phyloP scores from a whole-genome alignment of 1,140 invertebrate species.

The Muscidifurax raptorellus region DNA sequence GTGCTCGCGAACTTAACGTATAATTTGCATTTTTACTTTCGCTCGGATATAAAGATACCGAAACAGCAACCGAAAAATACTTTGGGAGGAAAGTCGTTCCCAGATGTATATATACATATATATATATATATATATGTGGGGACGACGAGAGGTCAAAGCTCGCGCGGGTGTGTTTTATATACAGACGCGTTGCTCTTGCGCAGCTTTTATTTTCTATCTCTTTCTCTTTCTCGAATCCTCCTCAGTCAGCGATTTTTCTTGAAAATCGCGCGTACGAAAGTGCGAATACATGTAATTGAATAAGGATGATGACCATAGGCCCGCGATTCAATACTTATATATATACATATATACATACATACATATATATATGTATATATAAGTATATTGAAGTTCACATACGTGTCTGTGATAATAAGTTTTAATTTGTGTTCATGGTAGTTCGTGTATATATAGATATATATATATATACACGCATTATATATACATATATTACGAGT shows the following conservation, averaged over 20 bases:
- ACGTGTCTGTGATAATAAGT: constrained; percentile 58
- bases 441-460: constrained; percentile 27
- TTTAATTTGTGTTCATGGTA: constrained; percentile 55
- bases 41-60: too few species aligned
- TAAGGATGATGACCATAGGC: background rate
- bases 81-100: too few species aligned
- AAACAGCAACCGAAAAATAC: background rate
- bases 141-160: constrained; percentile 2
- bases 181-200: background rate
- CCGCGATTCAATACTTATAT: constrained; percentile 38
- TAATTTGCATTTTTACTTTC: background rate
- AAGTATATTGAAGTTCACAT: constrained; percentile 50
- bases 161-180: background rate
- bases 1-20: background rate
- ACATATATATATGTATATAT: constrained; percentile 37
- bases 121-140: too few species aligned
- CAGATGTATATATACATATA: too few species aligned
- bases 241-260: background rate
- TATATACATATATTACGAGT: constrained; percentile 1
- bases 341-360: constrained; percentile 31
- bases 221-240: background rate
- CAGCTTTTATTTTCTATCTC: background rate
- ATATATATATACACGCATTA: background rate
- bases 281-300: background rate
- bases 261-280: background rate